Conservation (phyloP, 2,113 vertebrate species). For the Rhombomys opimus region DNA sequence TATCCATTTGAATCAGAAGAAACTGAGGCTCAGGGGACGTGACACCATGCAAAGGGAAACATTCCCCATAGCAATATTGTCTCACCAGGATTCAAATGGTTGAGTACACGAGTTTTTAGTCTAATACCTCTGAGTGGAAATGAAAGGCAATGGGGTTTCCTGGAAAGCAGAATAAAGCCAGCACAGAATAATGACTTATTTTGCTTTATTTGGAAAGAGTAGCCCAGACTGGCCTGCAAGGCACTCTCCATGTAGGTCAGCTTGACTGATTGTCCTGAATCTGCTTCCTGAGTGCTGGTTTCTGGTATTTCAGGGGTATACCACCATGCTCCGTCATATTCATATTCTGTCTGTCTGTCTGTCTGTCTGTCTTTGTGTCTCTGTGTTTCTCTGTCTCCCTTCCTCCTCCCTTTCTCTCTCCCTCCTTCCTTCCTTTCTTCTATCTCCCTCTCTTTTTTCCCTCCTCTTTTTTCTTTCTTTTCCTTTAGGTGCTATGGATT, state of each 20-base stretch:
- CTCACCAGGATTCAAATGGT: background rate
- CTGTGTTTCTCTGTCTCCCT: background rate
- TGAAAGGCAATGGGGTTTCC: background rate
- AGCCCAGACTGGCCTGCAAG: background rate
- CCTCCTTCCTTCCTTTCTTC: fast-evolving
- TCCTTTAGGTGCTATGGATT: background rate
- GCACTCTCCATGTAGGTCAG: background rate
- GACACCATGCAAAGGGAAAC: background rate
- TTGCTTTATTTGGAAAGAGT: background rate
- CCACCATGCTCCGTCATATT: background rate
- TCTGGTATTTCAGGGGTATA: background rate
- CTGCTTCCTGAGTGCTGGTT: background rate
- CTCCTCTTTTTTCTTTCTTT: background rate
- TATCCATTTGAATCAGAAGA: slow-evolving; percentile 1
- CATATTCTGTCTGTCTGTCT: background rate
- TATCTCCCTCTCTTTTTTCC: background rate
- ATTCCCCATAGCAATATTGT: background rate
- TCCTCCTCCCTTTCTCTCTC: no score
- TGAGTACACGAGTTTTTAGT: background rate
- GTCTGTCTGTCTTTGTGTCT: background rate
- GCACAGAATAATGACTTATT: background rate
- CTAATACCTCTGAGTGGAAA: background rate
- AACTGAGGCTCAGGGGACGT: background rate
- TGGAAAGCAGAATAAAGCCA: background rate
- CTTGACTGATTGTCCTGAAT: background rate